Evolutionary conservation across 2,797 vertebrate species (phyloP), one percentile per base, ranked within the genome.

Genomic region (Pipistrellus pipistrellus): DNA sequence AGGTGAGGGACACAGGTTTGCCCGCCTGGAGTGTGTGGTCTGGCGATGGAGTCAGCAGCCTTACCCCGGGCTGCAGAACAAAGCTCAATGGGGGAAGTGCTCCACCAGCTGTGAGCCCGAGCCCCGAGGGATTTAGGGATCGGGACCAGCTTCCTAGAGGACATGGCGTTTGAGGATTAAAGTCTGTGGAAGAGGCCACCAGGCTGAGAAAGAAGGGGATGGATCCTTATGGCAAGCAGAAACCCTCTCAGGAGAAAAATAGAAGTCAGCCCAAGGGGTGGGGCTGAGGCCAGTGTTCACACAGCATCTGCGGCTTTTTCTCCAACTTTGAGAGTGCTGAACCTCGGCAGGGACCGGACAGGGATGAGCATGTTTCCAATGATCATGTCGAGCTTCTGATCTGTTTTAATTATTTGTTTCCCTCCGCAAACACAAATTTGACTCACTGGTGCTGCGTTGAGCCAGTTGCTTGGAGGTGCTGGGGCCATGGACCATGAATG

Each of bases 391-490:
- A 59, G 91, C n/a, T 84, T 97, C 97, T 96, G 78, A 97, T 97
- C 97, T 95, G 62, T 93, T 68, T 93, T 95, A 84, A 30, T 95
- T 93, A 76, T 97, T 97, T 97, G 93, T 96, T 97, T 97, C 25
- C 87, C 93, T 51, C 38, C 96, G 46, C 44, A 95, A 77, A 95
- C 68, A 82, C 73, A 96, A 94, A 92, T 89, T 68, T 96, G 88
- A 97, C 81, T 96, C 93, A 95, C 35, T 91, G 94, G 30, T 32
- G 80, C 88, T 82, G 38, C 88, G 73, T 83, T 88, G 91, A 76
- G 85, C 90, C 66, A 94, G 78, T 75, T 96, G 93, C 53, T 96
- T 84, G 92, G 93, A 95, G 87, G 46, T 88, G 88, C 85, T 81
- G 57, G 80, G 84, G 92, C 75, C 59, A 12, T 12, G 69, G 41